These are phyloP conservation scores for Dasyurus viverrinus DNA, from an alignment of 2,113 vertebrate species.

Conservation along the genomic window DNA sequence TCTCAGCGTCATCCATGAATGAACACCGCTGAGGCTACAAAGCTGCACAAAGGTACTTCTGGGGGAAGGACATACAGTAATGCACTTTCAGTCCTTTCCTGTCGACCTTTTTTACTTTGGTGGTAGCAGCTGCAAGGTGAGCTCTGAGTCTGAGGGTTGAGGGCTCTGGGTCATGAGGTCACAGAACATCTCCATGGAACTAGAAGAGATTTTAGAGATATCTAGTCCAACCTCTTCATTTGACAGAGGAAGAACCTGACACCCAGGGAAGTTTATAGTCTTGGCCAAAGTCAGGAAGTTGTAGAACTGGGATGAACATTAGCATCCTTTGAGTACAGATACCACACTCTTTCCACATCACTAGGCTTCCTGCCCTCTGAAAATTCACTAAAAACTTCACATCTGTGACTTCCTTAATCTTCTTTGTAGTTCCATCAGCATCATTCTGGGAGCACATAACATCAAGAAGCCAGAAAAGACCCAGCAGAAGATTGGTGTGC, in stretches of 20 bases:
- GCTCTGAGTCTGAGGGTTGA: not conserved
- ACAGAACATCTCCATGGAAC: not conserved
- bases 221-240: not conserved
- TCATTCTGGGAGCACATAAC: conserved; percentile 65
- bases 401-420: not conserved
- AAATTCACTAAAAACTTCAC: not conserved
- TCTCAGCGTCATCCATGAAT: not conserved
- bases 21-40: not conserved
- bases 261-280: not conserved
- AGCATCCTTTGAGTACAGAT: not conserved
- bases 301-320: not conserved
- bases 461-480: not conserved
- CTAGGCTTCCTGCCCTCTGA: not conserved
- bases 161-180: not conserved
- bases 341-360: not conserved
- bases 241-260: not conserved
- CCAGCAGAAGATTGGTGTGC: conserved; percentile 18
- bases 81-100: not conserved
- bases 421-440: conserved; percentile 40
- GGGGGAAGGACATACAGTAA: not conserved
- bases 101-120: not conserved
- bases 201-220: not conserved
- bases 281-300: not conserved
- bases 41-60: not conserved
- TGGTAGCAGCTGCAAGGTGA: not conserved